Base-by-base conservation (phyloP, 2,113 vertebrate genomes). In the Etia nguti region DNA sequence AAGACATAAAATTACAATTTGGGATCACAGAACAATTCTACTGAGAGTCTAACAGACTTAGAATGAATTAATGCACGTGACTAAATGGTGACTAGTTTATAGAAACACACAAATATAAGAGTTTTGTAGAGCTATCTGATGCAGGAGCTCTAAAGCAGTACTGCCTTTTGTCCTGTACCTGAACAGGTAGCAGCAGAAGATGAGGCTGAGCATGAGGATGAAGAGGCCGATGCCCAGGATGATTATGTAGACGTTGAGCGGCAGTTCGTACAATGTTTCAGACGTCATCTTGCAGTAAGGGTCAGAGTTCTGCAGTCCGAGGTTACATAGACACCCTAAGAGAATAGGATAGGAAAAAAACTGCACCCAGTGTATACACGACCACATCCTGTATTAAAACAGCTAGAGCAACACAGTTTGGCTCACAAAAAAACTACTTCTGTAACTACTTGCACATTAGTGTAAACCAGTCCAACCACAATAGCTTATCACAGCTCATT, bases 151-250 rank as follows among this genome's bases (percentile, higher is more conserved):
- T 55, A 24, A 57, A 31, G 46, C 52, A 5, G 10, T 34, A 18
- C 2, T 26, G 24, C 36, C 31, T 57, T 59, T 54, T 26, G 18
- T 24, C 13, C 65, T 29, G 60, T 93, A 97, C 97, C 96, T 97
- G 94, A 96, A 95, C 84, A 97, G 81, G 88, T 96, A 97, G 91
- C 96, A 97, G 94, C 97, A 97, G 95, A 96, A 96, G 82, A 96
- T 92, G 81, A 96, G 92, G 88, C 95, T 96, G 88, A 97, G 92
- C 92, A 96, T 94, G 86, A 97, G 94, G 91, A 97, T 88, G 86
- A 97, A 96, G 87, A 97, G 94, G 83, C 95, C 96, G 8, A 96
- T 94, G 46, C 95, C 95, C 89, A 97, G 93, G 79, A 96, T 95
- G 88, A 96, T 94, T 92, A 96, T 91, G 88, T 96, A 96, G 52